These are phyloP conservation scores for Synaphobranchus kaupii DNA, from an alignment of 2,797 vertebrate species.

Conservation along the genomic window DNA sequence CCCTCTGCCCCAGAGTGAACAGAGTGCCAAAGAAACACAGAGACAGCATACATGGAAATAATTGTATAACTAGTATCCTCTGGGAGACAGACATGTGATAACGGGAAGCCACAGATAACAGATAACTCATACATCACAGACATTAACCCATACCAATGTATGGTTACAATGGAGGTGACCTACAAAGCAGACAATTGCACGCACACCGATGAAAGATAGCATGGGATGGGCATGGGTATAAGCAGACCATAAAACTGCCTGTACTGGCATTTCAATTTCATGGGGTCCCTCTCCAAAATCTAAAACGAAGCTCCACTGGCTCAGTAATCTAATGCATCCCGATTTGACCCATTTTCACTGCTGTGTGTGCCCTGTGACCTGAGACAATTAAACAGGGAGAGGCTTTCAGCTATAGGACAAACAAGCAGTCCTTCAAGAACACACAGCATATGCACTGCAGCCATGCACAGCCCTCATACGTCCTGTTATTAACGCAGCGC, in stretches of 20 bases:
- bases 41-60: background rate
- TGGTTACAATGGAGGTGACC: background rate
- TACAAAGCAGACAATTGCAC: background rate
- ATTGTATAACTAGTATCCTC: background rate
- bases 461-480: background rate
- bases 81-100: background rate
- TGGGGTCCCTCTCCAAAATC: background rate
- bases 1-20: background rate
- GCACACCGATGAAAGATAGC: background rate
- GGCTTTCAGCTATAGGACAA: background rate
- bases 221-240: too few relatives aligned
- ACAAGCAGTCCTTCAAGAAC: background rate
- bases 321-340: too few relatives aligned
- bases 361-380: background rate
- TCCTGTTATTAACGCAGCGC: too few relatives aligned
- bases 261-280: background rate
- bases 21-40: too few relatives aligned
- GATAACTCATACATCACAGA: background rate
- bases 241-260: background rate
- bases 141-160: background rate
- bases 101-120: background rate
- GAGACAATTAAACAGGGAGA: background rate
- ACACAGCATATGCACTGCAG: background rate
- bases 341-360: background rate
- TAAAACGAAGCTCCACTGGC: background rate